These are phyloP conservation scores for Lagodon rhomboides DNA, from an alignment of 2,797 vertebrate species.

Conservation along the genomic window DNA sequence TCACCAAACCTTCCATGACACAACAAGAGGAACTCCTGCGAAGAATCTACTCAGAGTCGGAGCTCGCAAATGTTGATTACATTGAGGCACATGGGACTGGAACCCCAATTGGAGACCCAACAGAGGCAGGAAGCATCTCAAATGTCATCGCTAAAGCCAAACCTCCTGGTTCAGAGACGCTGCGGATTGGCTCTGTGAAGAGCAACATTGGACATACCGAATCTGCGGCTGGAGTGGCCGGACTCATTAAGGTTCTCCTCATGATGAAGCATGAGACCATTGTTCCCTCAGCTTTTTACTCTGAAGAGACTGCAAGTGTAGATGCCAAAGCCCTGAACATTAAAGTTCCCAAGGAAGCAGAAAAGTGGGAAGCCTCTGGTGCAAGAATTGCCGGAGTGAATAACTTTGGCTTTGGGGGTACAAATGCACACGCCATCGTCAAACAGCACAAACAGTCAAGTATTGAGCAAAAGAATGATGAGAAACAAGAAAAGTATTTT, in stretches of 20 bases:
- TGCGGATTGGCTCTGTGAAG: conserved; percentile 89
- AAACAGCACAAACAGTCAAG: conserved; percentile 82
- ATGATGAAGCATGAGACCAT: conserved; percentile 92
- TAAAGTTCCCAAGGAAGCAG: conserved; percentile 77
- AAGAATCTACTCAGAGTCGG: conserved; percentile 82
- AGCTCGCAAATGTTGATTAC: conserved; percentile 85
- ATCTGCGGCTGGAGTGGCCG: conserved; percentile 90
- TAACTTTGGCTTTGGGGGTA: conserved; percentile 93
- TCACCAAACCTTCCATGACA: conserved; percentile 84
- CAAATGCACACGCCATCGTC: conserved; percentile 89
- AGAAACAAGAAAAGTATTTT: conserved; percentile 80
- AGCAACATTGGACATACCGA: conserved; percentile 91
- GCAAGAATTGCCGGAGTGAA: conserved; percentile 88
- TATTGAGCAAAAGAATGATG: conserved; percentile 34
- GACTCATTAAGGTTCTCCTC: conserved; percentile 91
- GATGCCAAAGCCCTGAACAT: conserved; percentile 85
- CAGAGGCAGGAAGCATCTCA: conserved; percentile 86
- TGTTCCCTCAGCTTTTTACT: conserved; percentile 89
- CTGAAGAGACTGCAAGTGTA: conserved; percentile 80
- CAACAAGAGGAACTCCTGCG: conserved; percentile 88
- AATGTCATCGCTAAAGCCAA: conserved; percentile 81
- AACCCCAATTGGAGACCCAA: conserved; percentile 86
- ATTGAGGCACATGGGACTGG: conserved; percentile 90
- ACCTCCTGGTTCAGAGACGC: conserved; percentile 57
- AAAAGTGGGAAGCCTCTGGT: conserved; percentile 83